phyloP scores from a whole-genome alignment of 1,140 invertebrate species.

The Orchestia grillus region DNA sequence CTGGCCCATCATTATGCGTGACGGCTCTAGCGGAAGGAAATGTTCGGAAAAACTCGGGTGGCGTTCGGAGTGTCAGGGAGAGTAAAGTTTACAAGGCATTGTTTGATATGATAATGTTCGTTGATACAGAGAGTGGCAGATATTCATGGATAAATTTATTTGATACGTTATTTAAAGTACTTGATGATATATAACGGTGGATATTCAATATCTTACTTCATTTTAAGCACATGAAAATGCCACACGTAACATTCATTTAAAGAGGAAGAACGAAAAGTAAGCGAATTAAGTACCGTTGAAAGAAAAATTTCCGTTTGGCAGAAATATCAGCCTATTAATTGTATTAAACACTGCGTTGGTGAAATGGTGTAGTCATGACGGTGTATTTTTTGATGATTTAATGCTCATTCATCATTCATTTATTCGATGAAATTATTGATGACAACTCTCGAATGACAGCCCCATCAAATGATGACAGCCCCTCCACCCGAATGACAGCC shows the following conservation, averaged over 20 bases:
- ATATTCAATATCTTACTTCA: not conserved
- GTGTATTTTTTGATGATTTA: not conserved
- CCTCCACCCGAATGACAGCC: too few species aligned
- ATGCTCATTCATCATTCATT: not conserved
- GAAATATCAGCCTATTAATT: not conserved
- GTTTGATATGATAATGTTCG: not conserved
- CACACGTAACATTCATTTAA: not conserved
- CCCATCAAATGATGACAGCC: too few species aligned
- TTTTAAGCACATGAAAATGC: not conserved
- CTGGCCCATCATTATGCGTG: too few species aligned
- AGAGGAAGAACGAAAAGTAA: not conserved
- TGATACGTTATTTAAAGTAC: not conserved
- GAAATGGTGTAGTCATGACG: not conserved
- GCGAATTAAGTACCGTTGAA: not conserved
- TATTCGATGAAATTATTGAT: too few species aligned
- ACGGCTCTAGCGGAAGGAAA: too few species aligned
- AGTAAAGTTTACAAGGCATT: not conserved
- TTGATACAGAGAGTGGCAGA: not conserved
- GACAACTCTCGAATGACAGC: too few species aligned
- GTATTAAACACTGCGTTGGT: not conserved
- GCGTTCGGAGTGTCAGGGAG: not conserved
- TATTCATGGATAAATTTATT: not conserved
- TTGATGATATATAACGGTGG: not conserved
- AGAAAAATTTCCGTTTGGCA: not conserved
- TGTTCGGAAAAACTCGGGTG: too few species aligned